These are phyloP conservation scores for Elgonia sp. DNA, from an alignment of 2,888 invertebrate genomes.

Conservation along the genomic window DNA sequence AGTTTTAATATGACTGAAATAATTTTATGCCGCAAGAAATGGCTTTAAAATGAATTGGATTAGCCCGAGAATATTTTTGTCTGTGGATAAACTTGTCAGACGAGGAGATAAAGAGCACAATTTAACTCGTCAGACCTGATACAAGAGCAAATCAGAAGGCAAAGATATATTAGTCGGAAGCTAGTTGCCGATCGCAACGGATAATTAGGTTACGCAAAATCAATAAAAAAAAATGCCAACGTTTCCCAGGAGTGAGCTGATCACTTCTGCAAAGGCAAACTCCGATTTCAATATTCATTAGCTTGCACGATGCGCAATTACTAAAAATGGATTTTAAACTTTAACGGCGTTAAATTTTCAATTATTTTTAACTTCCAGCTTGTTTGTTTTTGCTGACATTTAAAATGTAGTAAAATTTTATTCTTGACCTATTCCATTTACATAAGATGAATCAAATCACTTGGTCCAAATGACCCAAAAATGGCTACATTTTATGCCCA, in stretches of 20 bases:
- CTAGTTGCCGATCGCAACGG: background rate
- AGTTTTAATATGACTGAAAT: conserved; percentile 7
- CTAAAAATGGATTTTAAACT: conserved; percentile 24
- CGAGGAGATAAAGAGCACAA: conserved; percentile 25
- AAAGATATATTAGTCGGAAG: background rate
- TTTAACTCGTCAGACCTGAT: conserved; percentile 31
- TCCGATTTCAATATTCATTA: conserved; percentile 22
- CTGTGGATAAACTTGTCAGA: conserved; percentile 47
- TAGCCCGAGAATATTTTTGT: conserved; percentile 26
- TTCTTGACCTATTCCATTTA: background rate
- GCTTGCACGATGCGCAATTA: conserved; percentile 3
- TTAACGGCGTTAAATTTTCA: conserved; percentile 1
- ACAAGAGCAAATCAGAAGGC: conserved; percentile 40
- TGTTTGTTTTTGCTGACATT: background rate
- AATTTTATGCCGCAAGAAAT: conserved; percentile 22
- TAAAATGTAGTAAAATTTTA: background rate
- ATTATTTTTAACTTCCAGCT: background rate
- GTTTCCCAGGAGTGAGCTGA: conserved; percentile 1
- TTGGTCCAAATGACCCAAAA: too few species aligned
- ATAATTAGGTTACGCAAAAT: conserved; percentile 33
- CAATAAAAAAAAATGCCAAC: conserved; percentile 2
- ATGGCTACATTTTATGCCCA: too few species aligned
- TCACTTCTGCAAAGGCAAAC: conserved; percentile 1
- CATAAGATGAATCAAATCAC: too few species aligned
- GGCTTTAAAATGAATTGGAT: conserved; percentile 51